Evolutionary conservation across 2,797 vertebrate species (phyloP).

Genomic region (Tokudaia tokunoshimensis): DNA sequence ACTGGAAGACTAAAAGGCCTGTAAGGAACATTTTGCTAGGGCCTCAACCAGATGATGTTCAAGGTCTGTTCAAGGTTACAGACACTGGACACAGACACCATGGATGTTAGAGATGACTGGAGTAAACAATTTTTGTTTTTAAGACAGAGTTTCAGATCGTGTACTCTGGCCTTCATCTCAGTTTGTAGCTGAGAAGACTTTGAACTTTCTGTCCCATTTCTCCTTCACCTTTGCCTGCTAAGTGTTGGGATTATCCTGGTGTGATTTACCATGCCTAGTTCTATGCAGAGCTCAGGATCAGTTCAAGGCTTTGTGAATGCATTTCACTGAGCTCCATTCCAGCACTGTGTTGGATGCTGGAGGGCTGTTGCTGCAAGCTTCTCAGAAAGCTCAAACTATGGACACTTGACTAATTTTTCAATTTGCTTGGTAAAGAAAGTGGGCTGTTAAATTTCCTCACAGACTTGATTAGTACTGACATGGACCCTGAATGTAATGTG

Average conservation of each 20-base stretch:
- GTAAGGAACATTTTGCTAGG: background rate
- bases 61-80: background rate
- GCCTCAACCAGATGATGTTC: background rate
- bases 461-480: slow-evolving; percentile 12
- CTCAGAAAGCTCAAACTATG: background rate
- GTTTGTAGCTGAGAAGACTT: background rate
- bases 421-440: background rate
- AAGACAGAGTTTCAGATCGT: background rate
- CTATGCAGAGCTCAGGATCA: background rate
- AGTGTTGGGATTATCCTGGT: background rate
- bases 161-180: background rate
- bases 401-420: background rate
- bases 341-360: background rate
- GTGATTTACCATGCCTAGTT: no score
- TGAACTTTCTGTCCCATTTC: background rate
- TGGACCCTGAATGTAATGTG: background rate
- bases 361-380: background rate
- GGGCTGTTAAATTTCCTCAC: slow-evolving; percentile 18
- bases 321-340: background rate
- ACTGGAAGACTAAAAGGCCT: background rate
- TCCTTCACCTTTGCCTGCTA: background rate
- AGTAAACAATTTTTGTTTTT: background rate
- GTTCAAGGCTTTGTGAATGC: background rate
- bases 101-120: background rate
- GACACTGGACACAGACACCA: background rate